These are phyloP conservation scores for Dasypolia templi DNA, from an alignment of 2,888 invertebrate species.

Conservation along the genomic window DNA sequence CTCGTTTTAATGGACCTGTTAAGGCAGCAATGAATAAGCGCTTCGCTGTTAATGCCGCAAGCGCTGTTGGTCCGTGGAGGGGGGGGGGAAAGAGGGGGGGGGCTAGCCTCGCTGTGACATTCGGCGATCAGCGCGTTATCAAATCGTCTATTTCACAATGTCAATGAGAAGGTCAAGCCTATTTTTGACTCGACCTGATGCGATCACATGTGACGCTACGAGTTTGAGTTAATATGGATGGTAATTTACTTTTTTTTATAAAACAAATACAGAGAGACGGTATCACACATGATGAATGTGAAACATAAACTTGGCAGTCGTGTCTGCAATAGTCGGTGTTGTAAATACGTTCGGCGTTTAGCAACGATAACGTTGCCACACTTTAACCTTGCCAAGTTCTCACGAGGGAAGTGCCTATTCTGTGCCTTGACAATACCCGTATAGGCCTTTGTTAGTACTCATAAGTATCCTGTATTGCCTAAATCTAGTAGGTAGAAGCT, in stretches of 20 bases:
- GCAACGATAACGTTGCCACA: slow-evolving; percentile 90
- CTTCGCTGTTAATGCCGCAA: slow-evolving; percentile 71
- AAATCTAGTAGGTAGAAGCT: slow-evolving; percentile 66
- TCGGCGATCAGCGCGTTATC: slow-evolving; percentile 89
- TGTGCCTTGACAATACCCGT: slow-evolving; percentile 90
- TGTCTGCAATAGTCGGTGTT: slow-evolving; percentile 88
- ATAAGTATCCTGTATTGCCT: slow-evolving; percentile 86
- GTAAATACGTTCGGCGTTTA: slow-evolving; percentile 89
- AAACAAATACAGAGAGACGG: slow-evolving; percentile 64
- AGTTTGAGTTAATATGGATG: slow-evolving; percentile 46
- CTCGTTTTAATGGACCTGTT: slow-evolving; percentile 61
- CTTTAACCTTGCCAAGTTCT: slow-evolving; percentile 90
- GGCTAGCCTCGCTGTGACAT: slow-evolving; percentile 89
- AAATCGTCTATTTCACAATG: slow-evolving; percentile 90
- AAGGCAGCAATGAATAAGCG: slow-evolving; percentile 80
- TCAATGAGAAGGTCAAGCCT: slow-evolving; percentile 90
- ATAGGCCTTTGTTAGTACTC: slow-evolving; percentile 87
- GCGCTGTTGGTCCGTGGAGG: slow-evolving; percentile 77
- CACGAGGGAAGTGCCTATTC: slow-evolving; percentile 90
- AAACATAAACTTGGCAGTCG: slow-evolving; percentile 82
- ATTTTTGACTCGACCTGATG: slow-evolving; percentile 83
- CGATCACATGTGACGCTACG: slow-evolving; percentile 79
- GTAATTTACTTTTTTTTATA: slow-evolving; percentile 55
- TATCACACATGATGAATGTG: slow-evolving; percentile 72
- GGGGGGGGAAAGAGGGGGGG: slow-evolving; percentile 80